A percentile compares a stretch with the other conserved stretches of the same genome.
Evolutionary conservation across 2,113 vertebrate species (phyloP).

Genomic region (Microcebus griseorufus): DNA sequence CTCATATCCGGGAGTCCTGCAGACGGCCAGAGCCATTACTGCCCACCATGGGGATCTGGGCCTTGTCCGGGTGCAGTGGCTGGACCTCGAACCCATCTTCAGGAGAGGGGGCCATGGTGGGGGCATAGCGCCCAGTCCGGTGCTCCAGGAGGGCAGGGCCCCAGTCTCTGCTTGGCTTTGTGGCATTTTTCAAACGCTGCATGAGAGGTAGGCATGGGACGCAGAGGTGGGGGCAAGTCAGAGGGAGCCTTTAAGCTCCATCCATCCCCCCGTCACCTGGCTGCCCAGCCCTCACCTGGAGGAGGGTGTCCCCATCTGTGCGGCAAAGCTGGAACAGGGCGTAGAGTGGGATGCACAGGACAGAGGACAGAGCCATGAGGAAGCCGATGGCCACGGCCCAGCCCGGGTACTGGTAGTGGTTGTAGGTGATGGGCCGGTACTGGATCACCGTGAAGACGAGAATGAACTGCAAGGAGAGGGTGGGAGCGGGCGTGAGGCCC

Average conservation of each 20-base stretch:
- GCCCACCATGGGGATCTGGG: constrained; percentile 90
- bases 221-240: background rate
- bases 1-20: constrained; percentile 93
- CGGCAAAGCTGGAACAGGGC: constrained; percentile 92
- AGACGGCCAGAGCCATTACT: constrained; percentile 95
- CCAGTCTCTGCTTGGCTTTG: constrained; percentile 93
- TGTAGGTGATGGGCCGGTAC: constrained; percentile 97
- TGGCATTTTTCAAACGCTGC: constrained; percentile 95
- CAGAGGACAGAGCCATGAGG: constrained; percentile 96
- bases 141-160: constrained; percentile 95
- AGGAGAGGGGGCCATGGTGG: constrained; percentile 76
- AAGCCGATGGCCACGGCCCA: constrained; percentile 97
- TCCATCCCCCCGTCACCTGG: background rate
- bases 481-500: background rate
- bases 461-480: constrained; percentile 90
- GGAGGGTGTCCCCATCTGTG: constrained; percentile 93
- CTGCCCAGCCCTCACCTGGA: constrained; percentile 88
- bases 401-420: constrained; percentile 92
- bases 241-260: background rate
- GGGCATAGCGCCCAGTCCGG: constrained; percentile 94
- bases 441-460: constrained; percentile 98
- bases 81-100: constrained; percentile 91
- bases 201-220: background rate
- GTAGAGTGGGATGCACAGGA: constrained; percentile 96
- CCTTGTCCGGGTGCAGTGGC: constrained; percentile 91